These are phyloP conservation scores for Papilio xuthus DNA, from an alignment of 1,140 invertebrate genomes.

Conservation along the genomic window DNA sequence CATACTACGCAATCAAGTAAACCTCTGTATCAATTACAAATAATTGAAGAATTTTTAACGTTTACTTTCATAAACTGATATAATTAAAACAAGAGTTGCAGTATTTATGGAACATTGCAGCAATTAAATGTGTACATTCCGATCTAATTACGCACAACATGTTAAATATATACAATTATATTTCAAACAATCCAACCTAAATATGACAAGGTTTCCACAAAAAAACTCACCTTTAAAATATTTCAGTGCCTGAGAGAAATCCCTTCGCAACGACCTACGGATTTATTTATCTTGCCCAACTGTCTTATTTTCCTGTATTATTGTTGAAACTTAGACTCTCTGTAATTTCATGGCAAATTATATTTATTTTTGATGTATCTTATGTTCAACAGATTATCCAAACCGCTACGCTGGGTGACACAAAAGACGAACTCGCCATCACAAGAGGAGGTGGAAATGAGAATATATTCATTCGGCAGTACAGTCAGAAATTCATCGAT, in stretches of 20 bases:
- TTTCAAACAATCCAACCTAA: no score
- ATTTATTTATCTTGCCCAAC: background rate
- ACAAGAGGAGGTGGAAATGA: conserved; percentile 65
- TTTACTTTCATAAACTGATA: background rate
- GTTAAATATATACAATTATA: no score
- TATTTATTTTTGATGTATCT: background rate
- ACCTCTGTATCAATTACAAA: conserved; percentile 14
- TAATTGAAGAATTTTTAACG: background rate
- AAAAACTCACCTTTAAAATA: no score
- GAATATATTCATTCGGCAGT: conserved; percentile 66
- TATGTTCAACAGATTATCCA: conserved; percentile 59
- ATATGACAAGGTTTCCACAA: no score
- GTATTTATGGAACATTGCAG: background rate
- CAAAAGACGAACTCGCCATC: conserved; percentile 71
- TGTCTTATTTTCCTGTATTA: background rate
- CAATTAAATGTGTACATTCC: no score
- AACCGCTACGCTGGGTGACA: conserved; percentile 69
- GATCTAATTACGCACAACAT: no score
- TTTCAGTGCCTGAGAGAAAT: background rate
- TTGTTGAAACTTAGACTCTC: background rate
- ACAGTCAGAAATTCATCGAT: conserved; percentile 39
- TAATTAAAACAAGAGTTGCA: background rate
- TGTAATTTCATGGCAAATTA: background rate
- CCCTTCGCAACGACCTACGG: background rate
- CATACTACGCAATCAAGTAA: conserved; percentile 10